phyloP scores from a whole-genome alignment of 2,888 invertebrate species.

The Zeuzera pyrina region DNA sequence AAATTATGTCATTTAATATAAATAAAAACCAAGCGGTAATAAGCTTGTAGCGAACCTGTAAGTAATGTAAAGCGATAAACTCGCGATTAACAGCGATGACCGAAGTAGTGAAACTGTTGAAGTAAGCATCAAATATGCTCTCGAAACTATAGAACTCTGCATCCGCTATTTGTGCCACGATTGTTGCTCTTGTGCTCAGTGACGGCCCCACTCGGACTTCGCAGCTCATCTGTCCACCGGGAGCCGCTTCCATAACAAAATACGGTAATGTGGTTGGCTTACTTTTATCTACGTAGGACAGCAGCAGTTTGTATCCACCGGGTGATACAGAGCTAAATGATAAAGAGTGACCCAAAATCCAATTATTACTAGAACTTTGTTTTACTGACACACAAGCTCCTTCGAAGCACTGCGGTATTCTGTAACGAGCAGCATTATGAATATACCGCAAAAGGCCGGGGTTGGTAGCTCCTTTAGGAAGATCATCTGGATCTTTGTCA shows the following conservation, averaged over 20 bases:
- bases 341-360: slow-evolving; percentile 55
- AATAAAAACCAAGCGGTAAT: too few relatives aligned
- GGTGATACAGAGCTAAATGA: slow-evolving; percentile 64
- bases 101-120: slow-evolving; percentile 47
- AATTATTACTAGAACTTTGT: slow-evolving; percentile 41
- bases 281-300: slow-evolving; percentile 48
- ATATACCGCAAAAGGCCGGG: slow-evolving; percentile 58
- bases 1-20: too few relatives aligned
- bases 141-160: slow-evolving; percentile 56
- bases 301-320: slow-evolving; percentile 54
- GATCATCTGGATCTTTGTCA: slow-evolving; percentile 28
- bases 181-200: slow-evolving; percentile 41
- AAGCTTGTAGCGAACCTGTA: slow-evolving; percentile 43
- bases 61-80: slow-evolving; percentile 58
- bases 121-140: slow-evolving; percentile 56
- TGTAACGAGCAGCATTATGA: slow-evolving; percentile 54
- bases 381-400: slow-evolving; percentile 54
- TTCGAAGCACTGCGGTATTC: slow-evolving; percentile 64
- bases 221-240: slow-evolving; percentile 61
- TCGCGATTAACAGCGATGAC: slow-evolving; percentile 60
- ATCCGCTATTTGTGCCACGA: slow-evolving; percentile 55
- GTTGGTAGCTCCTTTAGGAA: slow-evolving; percentile 41
- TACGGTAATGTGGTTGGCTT: slow-evolving; percentile 46
- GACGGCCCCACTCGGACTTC: slow-evolving; percentile 56
- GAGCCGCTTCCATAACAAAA: slow-evolving; percentile 63